Evolutionary conservation across 2,797 vertebrate species (phyloP).

Genomic region (Threskiornis aethiopicus): DNA sequence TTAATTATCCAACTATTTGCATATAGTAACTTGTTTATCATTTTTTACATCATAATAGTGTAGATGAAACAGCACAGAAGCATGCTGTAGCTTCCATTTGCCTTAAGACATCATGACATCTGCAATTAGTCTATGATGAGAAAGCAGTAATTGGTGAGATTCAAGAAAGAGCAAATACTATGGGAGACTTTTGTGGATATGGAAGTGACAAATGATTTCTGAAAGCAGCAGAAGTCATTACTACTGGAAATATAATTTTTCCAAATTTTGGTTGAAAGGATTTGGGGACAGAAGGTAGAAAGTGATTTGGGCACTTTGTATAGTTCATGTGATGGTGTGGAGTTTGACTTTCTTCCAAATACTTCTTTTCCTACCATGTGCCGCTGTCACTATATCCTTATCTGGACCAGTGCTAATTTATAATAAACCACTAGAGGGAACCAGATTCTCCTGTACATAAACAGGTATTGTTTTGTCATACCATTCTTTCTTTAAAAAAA

Average conservation of each 20-base stretch:
- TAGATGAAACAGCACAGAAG: background rate
- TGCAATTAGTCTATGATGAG: background rate
- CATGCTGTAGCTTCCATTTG: background rate
- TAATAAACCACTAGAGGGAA: conserved; percentile 63
- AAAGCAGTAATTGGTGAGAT: background rate
- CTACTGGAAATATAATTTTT: background rate
- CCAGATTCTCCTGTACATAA: conserved; percentile 63
- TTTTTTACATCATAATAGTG: background rate
- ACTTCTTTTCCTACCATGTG: background rate
- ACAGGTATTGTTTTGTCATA: conserved; percentile 39
- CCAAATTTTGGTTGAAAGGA: background rate
- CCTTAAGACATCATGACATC: background rate
- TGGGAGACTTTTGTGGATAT: background rate
- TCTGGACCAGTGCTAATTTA: conserved; percentile 55
- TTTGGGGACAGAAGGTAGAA: background rate
- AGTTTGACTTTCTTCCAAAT: background rate
- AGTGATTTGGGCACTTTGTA: background rate
- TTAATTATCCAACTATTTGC: background rate
- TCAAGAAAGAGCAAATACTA: background rate
- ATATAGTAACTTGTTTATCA: background rate
- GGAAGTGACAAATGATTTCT: background rate
- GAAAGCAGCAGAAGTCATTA: background rate
- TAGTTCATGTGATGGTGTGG: background rate
- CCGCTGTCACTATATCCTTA: background rate
- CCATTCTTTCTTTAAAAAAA: background rate